Evolutionary conservation across 2,888 invertebrate genomes (phyloP).

Genomic region (Sycophila texana): DNA sequence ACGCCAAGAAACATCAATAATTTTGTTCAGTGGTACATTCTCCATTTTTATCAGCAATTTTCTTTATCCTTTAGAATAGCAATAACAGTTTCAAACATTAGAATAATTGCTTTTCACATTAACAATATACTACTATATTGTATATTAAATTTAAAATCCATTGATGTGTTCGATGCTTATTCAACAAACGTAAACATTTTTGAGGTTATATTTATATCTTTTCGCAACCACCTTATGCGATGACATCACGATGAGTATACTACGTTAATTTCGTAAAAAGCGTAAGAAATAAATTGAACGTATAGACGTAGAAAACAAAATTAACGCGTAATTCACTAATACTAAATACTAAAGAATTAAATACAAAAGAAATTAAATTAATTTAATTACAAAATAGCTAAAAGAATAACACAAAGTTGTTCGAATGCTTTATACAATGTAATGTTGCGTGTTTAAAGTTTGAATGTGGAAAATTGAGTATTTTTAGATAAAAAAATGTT

Average conservation of each 20-base stretch:
- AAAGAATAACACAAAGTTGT: too few species aligned
- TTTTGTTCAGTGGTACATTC: slow-evolving; percentile 61
- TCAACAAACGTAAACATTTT: background rate
- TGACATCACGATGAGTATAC: background rate
- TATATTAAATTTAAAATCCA: background rate
- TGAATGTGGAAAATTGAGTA: too few species aligned
- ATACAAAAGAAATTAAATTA: too few species aligned
- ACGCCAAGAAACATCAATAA: slow-evolving; percentile 70
- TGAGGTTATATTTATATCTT: slow-evolving; percentile 19
- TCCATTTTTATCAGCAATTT: slow-evolving; percentile 62
- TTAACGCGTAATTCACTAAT: too few species aligned
- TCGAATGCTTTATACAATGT: too few species aligned
- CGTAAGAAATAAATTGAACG: too few species aligned
- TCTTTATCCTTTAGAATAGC: background rate
- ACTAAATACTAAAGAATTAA: too few species aligned
- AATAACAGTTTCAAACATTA: background rate
- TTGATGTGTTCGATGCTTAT: background rate
- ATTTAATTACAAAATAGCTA: too few species aligned
- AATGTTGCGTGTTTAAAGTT: too few species aligned
- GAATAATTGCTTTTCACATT: background rate
- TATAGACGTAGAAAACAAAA: too few species aligned
- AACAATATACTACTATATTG: background rate
- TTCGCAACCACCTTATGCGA: background rate
- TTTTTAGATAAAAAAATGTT: too few species aligned
- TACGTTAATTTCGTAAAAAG: too few species aligned